Evolutionary conservation across 2,888 invertebrate genomes (phyloP).

Genomic region (Hofmannophila pseudospretella): DNA sequence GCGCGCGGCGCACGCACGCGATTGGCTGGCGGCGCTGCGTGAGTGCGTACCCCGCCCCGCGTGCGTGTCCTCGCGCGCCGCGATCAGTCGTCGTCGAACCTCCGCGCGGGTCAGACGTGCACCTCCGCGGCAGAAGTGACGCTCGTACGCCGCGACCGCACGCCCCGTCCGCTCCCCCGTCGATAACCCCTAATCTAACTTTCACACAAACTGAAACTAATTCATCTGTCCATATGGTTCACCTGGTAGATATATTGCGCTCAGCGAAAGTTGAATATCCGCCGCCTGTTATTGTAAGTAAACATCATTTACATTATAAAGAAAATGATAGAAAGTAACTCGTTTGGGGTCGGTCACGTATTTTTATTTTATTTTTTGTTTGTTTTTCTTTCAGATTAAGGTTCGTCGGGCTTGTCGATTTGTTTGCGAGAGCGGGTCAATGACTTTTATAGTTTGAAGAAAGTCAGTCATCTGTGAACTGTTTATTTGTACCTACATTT

Average conservation of each 20-base stretch:
- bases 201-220: conserved; percentile 57
- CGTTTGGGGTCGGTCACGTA: conserved; percentile 12
- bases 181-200: conserved; percentile 34
- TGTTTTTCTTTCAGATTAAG: conserved; percentile 12
- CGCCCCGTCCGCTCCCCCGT: conserved; percentile 38
- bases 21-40: conserved; percentile 73
- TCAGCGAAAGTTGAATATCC: conserved; percentile 88
- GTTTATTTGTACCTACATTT: neutral
- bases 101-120: conserved; percentile 49
- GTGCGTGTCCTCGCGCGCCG: conserved; percentile 62
- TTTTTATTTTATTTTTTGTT: conserved; percentile 13
- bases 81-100: conserved; percentile 60
- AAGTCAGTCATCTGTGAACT: neutral
- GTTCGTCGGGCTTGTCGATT: conserved; percentile 4
- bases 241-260: conserved; percentile 88
- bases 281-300: conserved; percentile 86
- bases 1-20: conserved; percentile 76
- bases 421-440: neutral
- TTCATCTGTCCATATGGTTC: conserved; percentile 87
- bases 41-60: conserved; percentile 74
- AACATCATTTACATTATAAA: conserved; percentile 29
- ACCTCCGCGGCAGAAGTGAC: conserved; percentile 41
- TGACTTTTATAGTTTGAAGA: neutral
- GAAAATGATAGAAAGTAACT: conserved; percentile 18
- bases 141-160: conserved; percentile 51